Percentiles rank a stretch among this genome's conserved stretches.
These are phyloP conservation scores for Microcebus ravelobensis DNA, from an alignment of 2,113 vertebrate species.

Conservation along the genomic window DNA sequence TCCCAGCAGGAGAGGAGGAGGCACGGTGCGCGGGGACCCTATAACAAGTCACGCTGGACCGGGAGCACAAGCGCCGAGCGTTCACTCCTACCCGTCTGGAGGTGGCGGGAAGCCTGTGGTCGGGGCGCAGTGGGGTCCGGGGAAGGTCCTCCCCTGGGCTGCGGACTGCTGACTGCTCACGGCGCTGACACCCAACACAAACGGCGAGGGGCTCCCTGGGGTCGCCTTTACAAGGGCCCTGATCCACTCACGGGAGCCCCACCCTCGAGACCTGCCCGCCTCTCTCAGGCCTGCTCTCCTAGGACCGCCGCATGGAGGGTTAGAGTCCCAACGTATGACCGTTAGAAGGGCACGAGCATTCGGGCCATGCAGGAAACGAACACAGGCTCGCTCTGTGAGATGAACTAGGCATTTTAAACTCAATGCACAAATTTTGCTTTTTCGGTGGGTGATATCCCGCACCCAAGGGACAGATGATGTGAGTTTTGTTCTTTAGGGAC, in stretches of 20 bases:
- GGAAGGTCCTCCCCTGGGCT: not conserved
- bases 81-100: not conserved
- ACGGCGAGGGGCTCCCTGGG: not conserved
- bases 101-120: not conserved
- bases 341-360: not conserved
- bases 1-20: not conserved
- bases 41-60: not conserved
- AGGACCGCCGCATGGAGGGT: too few relatives aligned
- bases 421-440: not conserved
- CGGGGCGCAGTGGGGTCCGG: not conserved
- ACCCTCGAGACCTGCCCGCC: not conserved
- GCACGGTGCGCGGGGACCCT: too few relatives aligned
- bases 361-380: not conserved
- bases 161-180: not conserved
- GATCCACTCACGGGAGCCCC: too few relatives aligned
- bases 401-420: not conserved
- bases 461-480: not conserved
- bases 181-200: too few relatives aligned
- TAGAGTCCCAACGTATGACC: not conserved
- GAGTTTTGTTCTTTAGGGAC: not conserved
- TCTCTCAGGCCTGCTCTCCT: not conserved
- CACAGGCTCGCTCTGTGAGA: not conserved
- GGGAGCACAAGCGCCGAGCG: too few relatives aligned
- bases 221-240: not conserved
- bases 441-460: not conserved